Conservation (phyloP, 2,797 vertebrate genomes). For the Sarcophilus harrisii region DNA sequence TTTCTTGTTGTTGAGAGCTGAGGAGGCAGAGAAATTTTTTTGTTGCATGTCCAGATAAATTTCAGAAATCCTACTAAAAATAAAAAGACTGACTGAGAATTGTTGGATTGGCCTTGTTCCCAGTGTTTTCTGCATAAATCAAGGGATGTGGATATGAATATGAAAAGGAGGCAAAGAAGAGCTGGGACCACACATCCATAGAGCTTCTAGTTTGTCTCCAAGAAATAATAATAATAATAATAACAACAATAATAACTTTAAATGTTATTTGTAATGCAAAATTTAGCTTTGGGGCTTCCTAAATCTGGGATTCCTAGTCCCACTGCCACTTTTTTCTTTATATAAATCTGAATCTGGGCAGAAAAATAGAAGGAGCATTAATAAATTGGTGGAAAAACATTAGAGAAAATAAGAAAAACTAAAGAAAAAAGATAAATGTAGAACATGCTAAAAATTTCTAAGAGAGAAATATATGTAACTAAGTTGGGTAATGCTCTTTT, state of each 20-base stretch:
- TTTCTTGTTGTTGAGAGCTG: constrained; percentile 58
- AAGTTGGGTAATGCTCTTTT: background rate
- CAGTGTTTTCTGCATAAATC: constrained; percentile 12
- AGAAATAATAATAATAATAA: background rate
- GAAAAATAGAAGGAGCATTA: background rate
- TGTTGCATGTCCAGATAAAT: constrained; percentile 45
- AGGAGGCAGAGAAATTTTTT: constrained; percentile 55
- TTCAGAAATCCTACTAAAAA: constrained; percentile 70
- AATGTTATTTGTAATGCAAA: background rate
- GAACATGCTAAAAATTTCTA: background rate
- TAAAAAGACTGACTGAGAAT: constrained; percentile 54
- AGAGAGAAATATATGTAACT: background rate
- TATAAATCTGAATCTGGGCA: background rate
- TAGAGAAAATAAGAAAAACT: background rate
- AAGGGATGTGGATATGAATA: background rate
- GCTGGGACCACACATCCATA: accelerated
- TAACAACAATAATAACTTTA: background rate
- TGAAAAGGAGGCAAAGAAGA: background rate
- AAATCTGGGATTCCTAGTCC: background rate
- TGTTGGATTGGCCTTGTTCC: constrained; percentile 50
- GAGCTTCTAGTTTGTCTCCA: background rate
- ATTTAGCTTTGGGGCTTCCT: background rate
- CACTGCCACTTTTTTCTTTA: background rate
- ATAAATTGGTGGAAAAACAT: background rate
- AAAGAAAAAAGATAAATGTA: background rate